Evolutionary conservation across 2,113 vertebrate genomes (phyloP).

Genomic region (Neogale vison): DNA sequence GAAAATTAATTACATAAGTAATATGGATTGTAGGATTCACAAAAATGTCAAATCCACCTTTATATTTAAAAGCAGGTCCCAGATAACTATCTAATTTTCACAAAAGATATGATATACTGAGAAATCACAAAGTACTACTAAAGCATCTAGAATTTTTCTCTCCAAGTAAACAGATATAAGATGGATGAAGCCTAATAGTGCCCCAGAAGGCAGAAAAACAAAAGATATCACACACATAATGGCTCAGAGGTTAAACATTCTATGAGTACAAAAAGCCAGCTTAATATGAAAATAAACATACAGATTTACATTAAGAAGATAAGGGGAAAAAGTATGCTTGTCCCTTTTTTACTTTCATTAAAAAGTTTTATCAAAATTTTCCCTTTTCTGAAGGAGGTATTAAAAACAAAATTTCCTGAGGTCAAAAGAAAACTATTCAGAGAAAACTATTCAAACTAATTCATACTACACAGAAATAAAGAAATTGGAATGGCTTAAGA

Average conservation of each 20-base stretch:
- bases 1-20: conserved; percentile 36
- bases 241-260: neutral
- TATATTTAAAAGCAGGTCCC: neutral
- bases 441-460: neutral
- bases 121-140: neutral
- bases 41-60: neutral
- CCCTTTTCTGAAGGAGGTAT: neutral
- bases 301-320: neutral
- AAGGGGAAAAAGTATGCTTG: neutral
- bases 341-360: neutral
- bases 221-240: neutral
- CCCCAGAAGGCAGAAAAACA: neutral
- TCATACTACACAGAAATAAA: neutral
- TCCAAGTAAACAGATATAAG: neutral
- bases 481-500: neutral
- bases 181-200: neutral
- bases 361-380: conserved; percentile 36
- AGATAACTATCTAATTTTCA: neutral
- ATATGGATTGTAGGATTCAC: neutral
- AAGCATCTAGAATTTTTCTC: neutral
- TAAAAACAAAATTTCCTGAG: neutral
- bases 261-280: neutral
- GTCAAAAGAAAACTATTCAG: neutral
- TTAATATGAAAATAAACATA: neutral
- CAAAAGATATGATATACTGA: neutral